Evolutionary conservation across 2,888 invertebrate genomes (phyloP), one percentile per base, ranked within the genome.

Genomic region (Parnassius mnemosyne): DNA sequence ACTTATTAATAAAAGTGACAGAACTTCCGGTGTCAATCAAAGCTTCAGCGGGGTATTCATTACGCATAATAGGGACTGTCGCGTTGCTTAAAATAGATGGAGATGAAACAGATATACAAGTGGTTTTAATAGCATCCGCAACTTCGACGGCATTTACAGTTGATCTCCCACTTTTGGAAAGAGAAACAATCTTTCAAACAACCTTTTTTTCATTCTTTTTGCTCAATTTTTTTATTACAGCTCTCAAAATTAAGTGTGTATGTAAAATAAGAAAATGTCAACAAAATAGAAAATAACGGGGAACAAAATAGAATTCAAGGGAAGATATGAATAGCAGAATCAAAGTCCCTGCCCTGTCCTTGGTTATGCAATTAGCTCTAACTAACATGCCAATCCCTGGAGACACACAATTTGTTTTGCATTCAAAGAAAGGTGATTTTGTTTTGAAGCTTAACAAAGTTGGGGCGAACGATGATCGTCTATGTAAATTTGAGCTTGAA

Each of bases 401-500:
- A 0, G 64, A 70, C 0, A 79, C 86, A 0, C 92, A 93, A 42
- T 72, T 82, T 47, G 77, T 93, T 2, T 76, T 92, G 5, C 94
- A 94, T 77, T 93, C 93, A 0, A 89, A 92, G 20, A 93, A 93
- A 75, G 94, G 94, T 34, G 3, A 5, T 71, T 90, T 94, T 0
- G 34, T 34, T 60, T 59, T 60, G 2, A 60, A 87, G 89, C 83
- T 90, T 10, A 84, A 89, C 12, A 89, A 89, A 76, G 73, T 90
- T 1, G 86, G 87, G 0, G 73, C 85, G 0, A 82, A 77, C 5
- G 89, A 89, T 1, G 87, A 89, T 60, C 79, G 89, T 0, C 83
- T 82, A 1, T 84, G 85, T 66, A 90, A 89, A 68, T 87, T 95
- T 80, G 94, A 95, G 73, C 73, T 95, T 60, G 94, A 95, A 69